Base-by-base conservation (phyloP, 2,888 invertebrate species). In the Cheilosia soror region DNA sequence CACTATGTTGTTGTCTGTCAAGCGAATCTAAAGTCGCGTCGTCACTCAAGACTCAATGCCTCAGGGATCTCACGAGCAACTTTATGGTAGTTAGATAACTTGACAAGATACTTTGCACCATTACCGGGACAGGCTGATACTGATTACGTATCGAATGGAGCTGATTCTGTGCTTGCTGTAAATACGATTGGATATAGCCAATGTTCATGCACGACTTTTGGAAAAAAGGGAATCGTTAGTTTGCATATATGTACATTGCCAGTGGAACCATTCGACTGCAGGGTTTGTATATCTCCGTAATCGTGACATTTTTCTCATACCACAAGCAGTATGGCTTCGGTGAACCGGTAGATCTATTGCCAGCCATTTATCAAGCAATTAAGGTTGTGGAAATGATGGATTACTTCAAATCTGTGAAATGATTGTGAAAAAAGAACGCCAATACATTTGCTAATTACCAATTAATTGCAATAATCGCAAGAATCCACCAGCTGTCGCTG, bases 1-100 rank as follows among this genome's bases (percentile, higher is more conserved):
- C 51, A 73, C 65, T 66, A 51, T 51, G 27, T 13, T 51, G 60
- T 47, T 65, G 51, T 15, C 53, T 82, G 77, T 77, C 81, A 9
- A 42, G 6, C 53, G 42, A 65, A 58, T 9, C 49, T 47, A 27
- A 53, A 66, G 37, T 60, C 51, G 25, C 31, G 55, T 42, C 55
- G 75, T 63, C 65, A 65, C 25, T 58, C 53, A 37, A n/a, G 58
- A 65, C 25, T 58, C 37, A 51, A 42, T 82, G 79, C 83, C 83
- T 79, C 58, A 79, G 79, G 83, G 73, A 79, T 83, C 73, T 84
- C 79, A 84, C 83, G 79, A 84, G 57, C 69, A 57, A 55, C 72
- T 62, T 57, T 57, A 57, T 9, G 29, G 78, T 44, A 63, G 72
- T 78, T 62, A 78, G 78, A 83, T 83, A 83, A 78, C 68, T 83